phyloP scores from a whole-genome alignment of 2,888 invertebrate species.

The Lycaena phlaeas region DNA sequence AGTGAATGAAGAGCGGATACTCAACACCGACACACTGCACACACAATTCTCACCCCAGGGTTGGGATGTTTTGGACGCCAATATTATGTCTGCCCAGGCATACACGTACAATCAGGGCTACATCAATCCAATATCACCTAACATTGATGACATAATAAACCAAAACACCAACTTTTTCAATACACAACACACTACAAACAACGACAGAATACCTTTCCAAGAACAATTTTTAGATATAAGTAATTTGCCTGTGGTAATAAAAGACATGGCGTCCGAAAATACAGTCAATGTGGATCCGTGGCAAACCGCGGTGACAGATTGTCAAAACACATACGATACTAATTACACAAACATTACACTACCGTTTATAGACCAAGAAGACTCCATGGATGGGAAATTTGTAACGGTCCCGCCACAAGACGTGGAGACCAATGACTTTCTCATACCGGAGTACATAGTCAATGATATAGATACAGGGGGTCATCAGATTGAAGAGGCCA shows the following conservation, averaged over 20 bases:
- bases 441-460: slow-evolving; percentile 43
- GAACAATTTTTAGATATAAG: slow-evolving; percentile 51
- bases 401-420: slow-evolving; percentile 50
- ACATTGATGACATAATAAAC: slow-evolving; percentile 32
- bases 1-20: slow-evolving; percentile 48
- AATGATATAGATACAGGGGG: slow-evolving; percentile 23
- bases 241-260: slow-evolving; percentile 53
- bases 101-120: slow-evolving; percentile 41
- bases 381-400: slow-evolving; percentile 49
- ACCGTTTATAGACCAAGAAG: slow-evolving; percentile 57
- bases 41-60: slow-evolving; percentile 57
- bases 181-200: slow-evolving; percentile 25
- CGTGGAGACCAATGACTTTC: slow-evolving; percentile 45
- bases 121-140: slow-evolving; percentile 42
- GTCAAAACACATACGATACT: slow-evolving; percentile 38
- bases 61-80: slow-evolving; percentile 54
- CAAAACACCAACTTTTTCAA: slow-evolving; percentile 32
- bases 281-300: slow-evolving; percentile 34
- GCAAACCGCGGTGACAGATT: slow-evolving; percentile 32
- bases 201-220: slow-evolving; percentile 35
- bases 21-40: slow-evolving; percentile 55
- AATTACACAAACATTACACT: slow-evolving; percentile 36
- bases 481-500: background rate
- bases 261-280: slow-evolving; percentile 42
- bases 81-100: slow-evolving; percentile 42